Base-by-base conservation (phyloP, 2,113 vertebrate genomes). In the Neoarius graeffei region DNA sequence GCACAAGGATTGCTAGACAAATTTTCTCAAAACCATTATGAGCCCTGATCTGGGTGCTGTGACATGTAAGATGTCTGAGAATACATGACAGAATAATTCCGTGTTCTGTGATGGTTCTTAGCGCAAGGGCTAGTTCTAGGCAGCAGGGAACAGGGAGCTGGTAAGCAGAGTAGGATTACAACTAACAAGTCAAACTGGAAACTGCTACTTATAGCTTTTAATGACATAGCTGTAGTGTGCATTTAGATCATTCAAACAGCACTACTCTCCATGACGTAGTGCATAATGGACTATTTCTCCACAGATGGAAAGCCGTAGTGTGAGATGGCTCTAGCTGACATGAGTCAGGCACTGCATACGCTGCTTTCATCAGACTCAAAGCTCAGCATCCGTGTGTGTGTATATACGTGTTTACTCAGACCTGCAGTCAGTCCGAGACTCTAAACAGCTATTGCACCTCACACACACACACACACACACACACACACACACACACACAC, bases 251-350 rank as follows among this genome's bases (percentile, higher is more conserved):
- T 83, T 74, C 11, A 56, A 83, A 54, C n/a, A 50, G 54, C 27
- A 20, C 56, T 23, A 17, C 77, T 83, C 67, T 87, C 56, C 19
- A 17, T 54, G 57, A 76, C 19, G 19, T 77, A 7, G 48, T 11
- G 57, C 48, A 0, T 76, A 62, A 87, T 87, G 54, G 64, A 73
- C 9, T 66, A 54, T 54, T 25, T 76, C 35, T 60, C 19, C n/a
- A 87, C 56, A 83, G 81, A 87, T 64, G 25, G 35, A 76, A 76
- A 76, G 81, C 69, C 56, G 71, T 77, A 57, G 87, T 84, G 71
- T 30, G 17, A 64, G 20, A 54, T 56, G 35, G 81, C 42, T 27
- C 6, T 0, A 60, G 79, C 42, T 57, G n/a, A 80, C 20, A 86
- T 86, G 76, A 82, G 52, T 81, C 77, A 60, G 71, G 66, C 23